phyloP scores from a whole-genome alignment of 1,140 invertebrate genomes.

The Dinothrombium tinctorium region DNA sequence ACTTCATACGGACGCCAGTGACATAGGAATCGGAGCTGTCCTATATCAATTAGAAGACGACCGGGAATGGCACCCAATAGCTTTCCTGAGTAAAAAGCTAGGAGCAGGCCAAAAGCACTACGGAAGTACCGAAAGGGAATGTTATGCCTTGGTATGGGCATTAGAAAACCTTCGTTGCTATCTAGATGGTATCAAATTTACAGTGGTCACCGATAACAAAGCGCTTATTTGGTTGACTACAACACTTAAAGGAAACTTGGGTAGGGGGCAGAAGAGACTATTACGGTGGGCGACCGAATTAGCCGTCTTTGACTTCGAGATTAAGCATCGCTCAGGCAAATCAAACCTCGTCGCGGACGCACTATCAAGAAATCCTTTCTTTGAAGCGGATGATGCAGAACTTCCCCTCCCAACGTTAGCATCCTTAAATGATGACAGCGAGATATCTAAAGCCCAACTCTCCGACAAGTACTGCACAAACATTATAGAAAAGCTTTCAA shows the following conservation, averaged over 20 bases:
- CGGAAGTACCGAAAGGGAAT: constrained; percentile 28
- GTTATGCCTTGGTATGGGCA: constrained; percentile 24
- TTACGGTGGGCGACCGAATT: not conserved
- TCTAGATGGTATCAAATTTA: constrained; percentile 22
- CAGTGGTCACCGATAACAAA: constrained; percentile 24
- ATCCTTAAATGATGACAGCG: no score
- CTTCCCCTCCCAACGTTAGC: no score
- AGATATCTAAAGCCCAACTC: no score
- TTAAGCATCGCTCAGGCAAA: not conserved
- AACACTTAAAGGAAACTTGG: no score
- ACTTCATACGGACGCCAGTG: constrained; percentile 11
- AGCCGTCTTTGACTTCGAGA: not conserved
- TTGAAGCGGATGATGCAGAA: not conserved
- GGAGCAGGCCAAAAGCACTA: constrained; percentile 22
- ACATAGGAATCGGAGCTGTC: constrained; percentile 8
- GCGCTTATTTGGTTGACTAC: constrained; percentile 17
- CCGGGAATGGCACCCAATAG: constrained; percentile 6
- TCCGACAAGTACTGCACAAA: no score
- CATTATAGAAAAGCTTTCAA: no score
- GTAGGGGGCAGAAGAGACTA: constrained; percentile 1
- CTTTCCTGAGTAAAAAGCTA: constrained; percentile 11
- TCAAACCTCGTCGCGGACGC: constrained; percentile 1
- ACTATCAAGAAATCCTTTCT: not conserved
- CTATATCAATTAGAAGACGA: constrained; percentile 6
- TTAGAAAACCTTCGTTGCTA: constrained; percentile 27